Percentiles rank a stretch among this genome's conserved stretches.
These are phyloP conservation scores for Platanista minor DNA, from an alignment of 2,113 vertebrate genomes.

Conservation along the genomic window DNA sequence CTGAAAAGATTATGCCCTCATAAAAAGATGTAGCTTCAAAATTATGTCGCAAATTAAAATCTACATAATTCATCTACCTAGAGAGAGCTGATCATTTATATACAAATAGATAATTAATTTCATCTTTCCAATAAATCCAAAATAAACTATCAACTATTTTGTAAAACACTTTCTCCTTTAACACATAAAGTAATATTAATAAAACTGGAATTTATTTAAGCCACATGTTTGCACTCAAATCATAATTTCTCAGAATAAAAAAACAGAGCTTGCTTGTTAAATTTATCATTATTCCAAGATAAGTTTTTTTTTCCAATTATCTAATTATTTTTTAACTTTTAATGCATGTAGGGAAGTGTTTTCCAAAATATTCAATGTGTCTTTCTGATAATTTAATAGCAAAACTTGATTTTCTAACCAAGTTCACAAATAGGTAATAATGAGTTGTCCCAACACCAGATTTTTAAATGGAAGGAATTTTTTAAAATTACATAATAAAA, in stretches of 20 bases:
- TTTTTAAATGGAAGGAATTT: neutral
- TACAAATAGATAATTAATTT: neutral
- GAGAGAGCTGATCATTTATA: neutral
- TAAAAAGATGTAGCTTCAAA: neutral
- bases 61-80: neutral
- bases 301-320: neutral
- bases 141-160: neutral
- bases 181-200: neutral
- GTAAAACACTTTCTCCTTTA: neutral
- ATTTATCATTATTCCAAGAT: neutral
- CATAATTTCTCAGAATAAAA: neutral
- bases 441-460: neutral
- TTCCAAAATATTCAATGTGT: neutral
- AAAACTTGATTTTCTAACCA: constrained; percentile 13
- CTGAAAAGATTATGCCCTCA: neutral
- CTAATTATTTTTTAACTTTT: neutral
- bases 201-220: neutral
- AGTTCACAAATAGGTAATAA: neutral
- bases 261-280: neutral
- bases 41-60: neutral
- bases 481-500: neutral
- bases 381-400: neutral
- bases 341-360: neutral
- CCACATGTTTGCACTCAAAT: neutral
- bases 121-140: neutral